Percentiles rank a stretch among this genome's conserved stretches.
Conservation (phyloP, 2,113 vertebrate species). For the Brienomyrus brachyistius region DNA sequence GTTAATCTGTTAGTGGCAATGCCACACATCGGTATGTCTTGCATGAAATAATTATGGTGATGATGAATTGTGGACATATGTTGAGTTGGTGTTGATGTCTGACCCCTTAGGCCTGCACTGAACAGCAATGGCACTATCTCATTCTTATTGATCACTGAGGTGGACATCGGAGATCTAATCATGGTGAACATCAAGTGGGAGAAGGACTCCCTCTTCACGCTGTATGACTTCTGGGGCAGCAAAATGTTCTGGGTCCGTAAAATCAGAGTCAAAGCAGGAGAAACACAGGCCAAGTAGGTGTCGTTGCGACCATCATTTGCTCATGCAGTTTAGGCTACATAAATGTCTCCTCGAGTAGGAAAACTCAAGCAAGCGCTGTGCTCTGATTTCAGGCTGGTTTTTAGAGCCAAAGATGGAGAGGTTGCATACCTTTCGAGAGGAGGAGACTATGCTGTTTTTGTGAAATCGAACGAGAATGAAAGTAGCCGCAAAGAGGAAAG, state of each 20-base stretch:
- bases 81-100: background rate
- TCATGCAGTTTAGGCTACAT: background rate
- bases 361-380: background rate
- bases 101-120: conserved; percentile 63
- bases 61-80: background rate
- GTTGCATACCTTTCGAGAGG: conserved; percentile 66
- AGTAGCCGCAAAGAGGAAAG: conserved; percentile 60
- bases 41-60: background rate
- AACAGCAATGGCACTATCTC: conserved; percentile 77
- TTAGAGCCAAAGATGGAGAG: conserved; percentile 75
- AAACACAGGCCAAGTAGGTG: conserved; percentile 85
- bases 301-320: too few species aligned
- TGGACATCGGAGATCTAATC: conserved; percentile 83
- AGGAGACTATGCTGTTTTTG: conserved; percentile 65
- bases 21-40: background rate
- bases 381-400: conserved; percentile 67
- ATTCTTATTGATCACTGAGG: conserved; percentile 86
- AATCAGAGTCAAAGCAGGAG: conserved; percentile 84
- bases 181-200: conserved; percentile 85
- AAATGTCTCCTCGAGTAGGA: background rate
- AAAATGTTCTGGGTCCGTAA: conserved; percentile 70
- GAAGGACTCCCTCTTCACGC: conserved; percentile 72
- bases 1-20: background rate
- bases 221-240: conserved; percentile 73
- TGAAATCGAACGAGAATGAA: conserved; percentile 74